Base-by-base conservation (phyloP, 2,888 invertebrate species). In the Polydrusus cervinus region DNA sequence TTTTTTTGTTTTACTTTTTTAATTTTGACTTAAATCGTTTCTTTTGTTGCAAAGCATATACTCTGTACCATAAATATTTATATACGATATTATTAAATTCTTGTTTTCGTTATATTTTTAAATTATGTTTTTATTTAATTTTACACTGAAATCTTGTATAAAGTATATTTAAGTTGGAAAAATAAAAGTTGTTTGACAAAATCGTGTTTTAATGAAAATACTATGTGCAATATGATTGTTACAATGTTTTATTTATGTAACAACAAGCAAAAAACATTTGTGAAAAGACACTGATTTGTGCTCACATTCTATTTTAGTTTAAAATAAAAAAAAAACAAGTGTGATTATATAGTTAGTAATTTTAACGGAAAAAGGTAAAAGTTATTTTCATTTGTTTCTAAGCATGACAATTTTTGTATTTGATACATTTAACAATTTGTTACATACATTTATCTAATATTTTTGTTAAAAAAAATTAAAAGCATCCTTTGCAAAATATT, bases 311-410 rank as follows among this genome's bases (percentile, higher is more conserved):
- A 80, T 76, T 79, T 78, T 82, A 81, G 79, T 79, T 81, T 78
- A 71, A 49, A 79, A n/a, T n/a, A n/a, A 81, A 76, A 78, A 76
- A 79, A 80, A 85, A 85, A 83, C 81, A 86, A 85, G 86, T 86
- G 86, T 86, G 86, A 86, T 86, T 85, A 83, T 81, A 79, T 76
- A 84, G 78, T 79, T 80, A 81, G 79, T 77, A 66, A 66, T 53
- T 14, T 57, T 57, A 66, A 60, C 57, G 62, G 51, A 61, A 68
- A 62, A 69, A 49, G n/a, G 69, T 57, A 69, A 57, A 68, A 34
- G 45, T 55, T 64, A 38, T 68, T 20, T 16, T 43, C 34, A 25
- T 68, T 45, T 45, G 13, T 18, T 53, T 30, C 40, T 34, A 34
- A 25, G 25, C 25, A 25, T 25, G 25, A 25, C 1, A 25, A 25